Conservation (phyloP, 2,888 invertebrate genomes). For the Drosophila atripex region DNA sequence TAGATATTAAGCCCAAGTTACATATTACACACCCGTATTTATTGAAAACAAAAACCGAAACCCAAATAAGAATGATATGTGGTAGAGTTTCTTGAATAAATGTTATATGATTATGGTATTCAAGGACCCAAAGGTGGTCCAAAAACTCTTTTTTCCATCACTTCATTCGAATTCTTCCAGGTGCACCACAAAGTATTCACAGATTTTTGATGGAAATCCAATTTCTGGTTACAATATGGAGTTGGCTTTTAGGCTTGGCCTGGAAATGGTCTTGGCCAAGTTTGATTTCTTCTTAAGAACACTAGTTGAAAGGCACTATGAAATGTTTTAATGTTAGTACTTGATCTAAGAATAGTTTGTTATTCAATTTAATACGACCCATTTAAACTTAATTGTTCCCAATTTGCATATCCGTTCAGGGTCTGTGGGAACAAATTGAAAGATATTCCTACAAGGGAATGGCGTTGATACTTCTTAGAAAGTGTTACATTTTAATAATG, state of each 20-base stretch:
- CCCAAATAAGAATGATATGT: constrained; percentile 27
- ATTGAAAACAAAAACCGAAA: constrained; percentile 43
- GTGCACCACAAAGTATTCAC: constrained; percentile 47
- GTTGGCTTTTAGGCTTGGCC: constrained; percentile 43
- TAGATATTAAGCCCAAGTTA: constrained; percentile 55
- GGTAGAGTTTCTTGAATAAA: constrained; percentile 53
- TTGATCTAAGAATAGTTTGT: neutral
- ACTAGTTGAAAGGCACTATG: too few relatives aligned
- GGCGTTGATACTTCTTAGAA: neutral
- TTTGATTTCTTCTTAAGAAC: neutral
- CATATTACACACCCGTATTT: constrained; percentile 52
- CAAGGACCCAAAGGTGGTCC: constrained; percentile 21
- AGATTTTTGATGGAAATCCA: fast-evolving
- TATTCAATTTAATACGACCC: neutral
- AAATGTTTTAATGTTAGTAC: too few relatives aligned
- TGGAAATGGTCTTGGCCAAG: neutral
- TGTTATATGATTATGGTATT: constrained; percentile 41
- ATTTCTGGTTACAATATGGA: neutral
- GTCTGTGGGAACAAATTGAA: constrained; percentile 7
- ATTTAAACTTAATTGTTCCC: constrained; percentile 15
- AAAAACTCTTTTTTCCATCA: constrained; percentile 7
- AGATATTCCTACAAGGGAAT: neutral
- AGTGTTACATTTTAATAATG: neutral
- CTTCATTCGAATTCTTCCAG: neutral
- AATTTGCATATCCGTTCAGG: constrained; percentile 10